These are phyloP conservation scores for Pseudochromis fuscus DNA, from an alignment of 2,797 vertebrate genomes.

Conservation along the genomic window DNA sequence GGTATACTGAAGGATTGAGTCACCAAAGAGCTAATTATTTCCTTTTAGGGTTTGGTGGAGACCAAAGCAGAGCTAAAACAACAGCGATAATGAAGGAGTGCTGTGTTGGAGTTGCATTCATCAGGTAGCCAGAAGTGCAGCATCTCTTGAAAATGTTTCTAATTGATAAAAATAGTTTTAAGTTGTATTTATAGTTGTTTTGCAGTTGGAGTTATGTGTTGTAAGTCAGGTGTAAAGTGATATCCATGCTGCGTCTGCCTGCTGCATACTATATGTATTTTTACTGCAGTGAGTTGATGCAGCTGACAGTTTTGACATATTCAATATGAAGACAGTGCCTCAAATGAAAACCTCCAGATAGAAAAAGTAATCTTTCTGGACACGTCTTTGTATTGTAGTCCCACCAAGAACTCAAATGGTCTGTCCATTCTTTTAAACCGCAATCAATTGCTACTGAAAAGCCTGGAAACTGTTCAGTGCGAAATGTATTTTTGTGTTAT, in stretches of 20 bases:
- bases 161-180: background rate
- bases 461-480: conserved; percentile 63
- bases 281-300: conserved; percentile 9
- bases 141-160: background rate
- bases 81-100: no score
- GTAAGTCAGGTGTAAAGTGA: conserved; percentile 10
- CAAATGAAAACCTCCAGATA: conserved; percentile 37
- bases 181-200: background rate
- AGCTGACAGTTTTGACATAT: conserved; percentile 20
- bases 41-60: background rate
- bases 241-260: background rate
- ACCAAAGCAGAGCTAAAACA: background rate
- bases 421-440: conserved; percentile 65
- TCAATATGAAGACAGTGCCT: conserved; percentile 23
- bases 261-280: conserved; percentile 6
- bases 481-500: conserved; percentile 68
- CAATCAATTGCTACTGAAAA: conserved; percentile 68
- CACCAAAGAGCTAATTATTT: background rate
- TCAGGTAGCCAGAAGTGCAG: background rate
- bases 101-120: background rate
- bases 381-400: conserved; percentile 58
- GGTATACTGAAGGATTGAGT: background rate
- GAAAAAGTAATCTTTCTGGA: conserved; percentile 43
- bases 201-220: background rate
- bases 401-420: conserved; percentile 50